Conservation (phyloP, 2,113 vertebrate species). For the Apodemus speciosus region DNA sequence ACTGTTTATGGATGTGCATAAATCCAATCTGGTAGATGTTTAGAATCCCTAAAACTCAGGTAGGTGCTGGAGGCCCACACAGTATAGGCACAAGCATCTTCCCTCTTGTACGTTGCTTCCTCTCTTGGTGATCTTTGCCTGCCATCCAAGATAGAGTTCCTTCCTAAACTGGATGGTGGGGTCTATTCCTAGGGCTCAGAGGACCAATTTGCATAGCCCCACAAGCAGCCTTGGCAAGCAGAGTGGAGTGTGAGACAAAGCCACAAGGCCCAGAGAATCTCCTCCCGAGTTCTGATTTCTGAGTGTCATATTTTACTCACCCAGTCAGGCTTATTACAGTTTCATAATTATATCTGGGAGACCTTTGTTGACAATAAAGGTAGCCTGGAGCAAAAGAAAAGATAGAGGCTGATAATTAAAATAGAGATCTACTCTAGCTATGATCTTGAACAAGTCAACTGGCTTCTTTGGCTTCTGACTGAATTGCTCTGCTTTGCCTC, state of each 20-base stretch:
- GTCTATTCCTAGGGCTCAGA: background rate
- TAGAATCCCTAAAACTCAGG: background rate
- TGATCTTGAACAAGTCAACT: background rate
- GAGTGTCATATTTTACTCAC: background rate
- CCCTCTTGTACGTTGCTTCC: background rate
- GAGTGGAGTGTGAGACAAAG: background rate
- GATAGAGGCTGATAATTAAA: background rate
- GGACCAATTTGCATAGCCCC: too few relatives aligned
- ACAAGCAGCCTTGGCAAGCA: background rate
- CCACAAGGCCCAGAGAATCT: background rate
- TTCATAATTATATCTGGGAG: background rate
- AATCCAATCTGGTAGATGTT: background rate
- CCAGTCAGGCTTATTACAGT: background rate
- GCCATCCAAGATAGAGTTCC: background rate
- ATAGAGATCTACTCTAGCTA: background rate
- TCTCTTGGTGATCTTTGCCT: background rate
- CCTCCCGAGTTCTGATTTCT: background rate
- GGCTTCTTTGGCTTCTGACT: background rate
- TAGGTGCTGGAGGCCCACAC: background rate
- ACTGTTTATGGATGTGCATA: background rate
- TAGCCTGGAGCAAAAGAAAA: background rate
- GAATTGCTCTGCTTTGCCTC: too few relatives aligned
- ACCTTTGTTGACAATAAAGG: background rate
- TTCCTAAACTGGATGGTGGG: background rate
- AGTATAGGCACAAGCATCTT: background rate